phyloP scores from a whole-genome alignment of 2,888 invertebrate species.

The Phyllotreta cruciferae region DNA sequence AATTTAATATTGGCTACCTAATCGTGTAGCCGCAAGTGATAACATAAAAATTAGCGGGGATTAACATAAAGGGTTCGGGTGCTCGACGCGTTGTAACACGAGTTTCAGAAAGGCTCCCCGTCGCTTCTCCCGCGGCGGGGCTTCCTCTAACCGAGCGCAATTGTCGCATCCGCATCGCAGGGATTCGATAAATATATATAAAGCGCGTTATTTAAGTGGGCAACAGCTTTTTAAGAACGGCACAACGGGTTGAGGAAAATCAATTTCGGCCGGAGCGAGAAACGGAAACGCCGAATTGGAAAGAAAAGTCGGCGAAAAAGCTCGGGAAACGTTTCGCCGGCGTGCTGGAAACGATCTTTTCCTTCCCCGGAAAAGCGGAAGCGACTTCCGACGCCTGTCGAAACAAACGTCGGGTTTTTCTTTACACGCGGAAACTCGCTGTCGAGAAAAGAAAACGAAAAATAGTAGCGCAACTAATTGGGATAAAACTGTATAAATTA shows the following conservation, averaged over 20 bases:
- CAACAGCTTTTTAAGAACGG: too few species aligned
- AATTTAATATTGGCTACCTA: too few species aligned
- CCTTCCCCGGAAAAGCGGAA: constrained; percentile 35
- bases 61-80: constrained; percentile 15
- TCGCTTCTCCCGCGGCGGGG: constrained; percentile 19
- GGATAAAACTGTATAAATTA: too few species aligned
- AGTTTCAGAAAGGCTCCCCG: constrained; percentile 20
- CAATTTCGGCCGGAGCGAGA: background rate
- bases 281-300: constrained; percentile 19
- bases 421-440: too few species aligned
- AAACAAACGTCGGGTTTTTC: constrained; percentile 33
- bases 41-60: constrained; percentile 15
- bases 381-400: constrained; percentile 35
- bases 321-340: constrained; percentile 26
- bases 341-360: constrained; percentile 37
- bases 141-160: constrained; percentile 33
- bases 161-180: constrained; percentile 36
- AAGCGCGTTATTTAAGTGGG: too few species aligned
- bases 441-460: too few species aligned
- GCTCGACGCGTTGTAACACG: constrained; percentile 12
- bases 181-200: too few species aligned
- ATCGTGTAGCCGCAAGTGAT: background rate
- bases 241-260: too few species aligned
- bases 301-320: constrained; percentile 29
- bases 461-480: too few species aligned